Base-by-base conservation (phyloP, 2,797 vertebrate genomes). In the Chrysocyon brachyurus region DNA sequence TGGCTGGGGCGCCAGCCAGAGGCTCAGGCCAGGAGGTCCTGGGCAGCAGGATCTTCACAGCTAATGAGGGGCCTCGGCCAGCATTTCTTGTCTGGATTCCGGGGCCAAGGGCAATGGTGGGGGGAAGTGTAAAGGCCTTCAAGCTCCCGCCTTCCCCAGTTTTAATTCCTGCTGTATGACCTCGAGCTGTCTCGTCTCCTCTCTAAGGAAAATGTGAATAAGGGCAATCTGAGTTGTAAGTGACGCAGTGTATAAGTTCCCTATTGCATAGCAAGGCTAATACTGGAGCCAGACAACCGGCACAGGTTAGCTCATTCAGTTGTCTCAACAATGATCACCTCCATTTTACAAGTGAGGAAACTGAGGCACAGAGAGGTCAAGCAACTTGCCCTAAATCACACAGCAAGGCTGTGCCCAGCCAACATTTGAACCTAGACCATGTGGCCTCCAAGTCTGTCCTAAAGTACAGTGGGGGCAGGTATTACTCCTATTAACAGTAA, bases 151-250 rank as follows among this genome's bases (percentile, higher is more conserved):
- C 52, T 64, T 26, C 82, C 19, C 46, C n/a, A 16, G 54, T 40
- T 64, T 78, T 36, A 33, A 91, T 70, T 46, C 94, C 7, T 24
- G 70, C 79, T 95, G 57, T 66, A 75, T 90, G 90, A 87, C 77
- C 78, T 94, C 3, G 17, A 49, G 6, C 70, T 33, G 19, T 64
- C 57, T 33, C 10, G 0, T 85, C 57, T 36, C 26, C 64, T 86
- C 59, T 79, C 82, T 90, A 59, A 66, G 52, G 72, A 49, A 77
- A 94, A 83, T 40, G 24, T 63, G 28, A 78, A 15, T 61, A 78
- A 92, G 31, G 49, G 15, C 2, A 6, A 31, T n/a, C 36, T 24
- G 46, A 49, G 40, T 26, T 21, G 16, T 66, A 57, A 72, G 19
- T 16, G 70, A 70, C 52, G 15, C 3, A 5, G 10, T 16, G 8